Percentiles rank a stretch among this genome's conserved stretches.
Evolutionary conservation across 2,113 vertebrate genomes (phyloP).

Genomic region (Podilymbus podiceps): DNA sequence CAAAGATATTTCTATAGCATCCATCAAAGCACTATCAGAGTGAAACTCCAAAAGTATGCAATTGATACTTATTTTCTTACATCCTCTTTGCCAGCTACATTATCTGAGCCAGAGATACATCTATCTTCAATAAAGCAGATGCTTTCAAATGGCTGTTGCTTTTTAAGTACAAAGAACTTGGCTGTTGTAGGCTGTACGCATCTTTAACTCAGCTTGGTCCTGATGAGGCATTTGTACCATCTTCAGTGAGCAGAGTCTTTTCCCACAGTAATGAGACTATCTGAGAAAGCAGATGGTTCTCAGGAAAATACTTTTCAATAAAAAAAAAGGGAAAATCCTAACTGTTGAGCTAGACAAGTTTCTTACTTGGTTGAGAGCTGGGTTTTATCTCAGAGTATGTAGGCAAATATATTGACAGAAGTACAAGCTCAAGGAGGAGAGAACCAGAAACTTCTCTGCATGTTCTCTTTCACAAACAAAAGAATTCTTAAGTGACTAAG

Average conservation of each 20-base stretch:
- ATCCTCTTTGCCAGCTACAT: background rate
- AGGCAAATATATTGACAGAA: background rate
- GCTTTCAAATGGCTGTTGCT: background rate
- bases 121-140: background rate
- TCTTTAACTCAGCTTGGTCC: background rate
- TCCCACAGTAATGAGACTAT: background rate
- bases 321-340: background rate
- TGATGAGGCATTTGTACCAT: background rate
- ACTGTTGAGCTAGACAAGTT: background rate
- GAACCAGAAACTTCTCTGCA: background rate
- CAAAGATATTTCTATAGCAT: background rate
- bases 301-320: background rate
- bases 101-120: background rate
- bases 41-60: background rate
- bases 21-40: background rate
- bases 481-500: background rate
- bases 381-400: background rate
- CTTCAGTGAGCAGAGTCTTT: background rate
- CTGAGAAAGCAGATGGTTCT: background rate
- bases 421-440: background rate
- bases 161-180: slow-evolving; percentile 7
- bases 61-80: background rate
- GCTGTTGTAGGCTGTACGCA: background rate
- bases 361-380: background rate
- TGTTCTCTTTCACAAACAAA: background rate